phyloP scores from a whole-genome alignment of 2,113 vertebrate genomes.

The Geococcyx californianus region DNA sequence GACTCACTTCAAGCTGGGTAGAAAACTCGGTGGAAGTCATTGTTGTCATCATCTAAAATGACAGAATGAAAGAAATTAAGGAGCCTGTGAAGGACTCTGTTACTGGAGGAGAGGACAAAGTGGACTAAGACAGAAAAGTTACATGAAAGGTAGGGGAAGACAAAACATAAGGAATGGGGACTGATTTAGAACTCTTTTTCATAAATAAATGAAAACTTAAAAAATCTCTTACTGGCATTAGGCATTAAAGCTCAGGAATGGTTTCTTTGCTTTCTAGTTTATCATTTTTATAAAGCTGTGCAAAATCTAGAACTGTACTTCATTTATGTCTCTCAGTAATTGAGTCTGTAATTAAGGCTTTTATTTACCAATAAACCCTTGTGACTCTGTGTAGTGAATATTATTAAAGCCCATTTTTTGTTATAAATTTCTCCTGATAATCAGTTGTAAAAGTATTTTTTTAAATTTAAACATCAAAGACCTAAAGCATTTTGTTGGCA shows the following conservation, averaged over 20 bases:
- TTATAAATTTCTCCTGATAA: background rate
- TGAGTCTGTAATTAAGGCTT: constrained; percentile 47
- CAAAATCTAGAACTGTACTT: constrained; percentile 24
- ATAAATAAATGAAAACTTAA: background rate
- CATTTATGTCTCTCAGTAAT: constrained; percentile 38
- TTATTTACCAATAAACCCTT: constrained; percentile 26
- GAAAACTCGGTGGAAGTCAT: background rate
- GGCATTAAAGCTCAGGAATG: background rate
- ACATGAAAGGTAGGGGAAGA: background rate
- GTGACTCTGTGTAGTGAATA: background rate
- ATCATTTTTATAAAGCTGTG: background rate
- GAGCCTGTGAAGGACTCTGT: background rate
- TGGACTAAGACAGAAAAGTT: background rate
- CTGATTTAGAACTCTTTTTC: background rate
- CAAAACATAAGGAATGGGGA: background rate
- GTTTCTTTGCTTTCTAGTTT: background rate
- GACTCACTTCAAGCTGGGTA: background rate
- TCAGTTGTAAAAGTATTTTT: background rate
- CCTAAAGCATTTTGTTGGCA: background rate
- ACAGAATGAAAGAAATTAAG: background rate
- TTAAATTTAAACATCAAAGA: background rate
- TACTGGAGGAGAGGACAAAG: background rate
- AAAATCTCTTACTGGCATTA: fast-evolving
- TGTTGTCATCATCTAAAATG: background rate
- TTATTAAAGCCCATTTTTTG: constrained; percentile 4